phyloP scores from a whole-genome alignment of 2,888 invertebrate species.

The Heliconius erato region DNA sequence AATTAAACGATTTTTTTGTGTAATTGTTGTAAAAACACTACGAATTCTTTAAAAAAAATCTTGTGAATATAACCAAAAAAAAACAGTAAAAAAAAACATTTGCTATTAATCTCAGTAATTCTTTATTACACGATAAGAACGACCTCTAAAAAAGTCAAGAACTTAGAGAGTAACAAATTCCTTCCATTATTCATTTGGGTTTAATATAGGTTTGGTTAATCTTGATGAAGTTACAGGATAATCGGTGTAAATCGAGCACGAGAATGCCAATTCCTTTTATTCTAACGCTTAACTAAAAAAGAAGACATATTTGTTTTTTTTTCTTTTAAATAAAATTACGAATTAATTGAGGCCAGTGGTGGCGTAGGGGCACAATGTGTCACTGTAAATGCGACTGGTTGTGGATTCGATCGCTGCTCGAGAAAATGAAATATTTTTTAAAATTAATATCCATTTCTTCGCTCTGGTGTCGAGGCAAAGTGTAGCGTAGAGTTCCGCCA shows the following conservation, averaged over 20 bases:
- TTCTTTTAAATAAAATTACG: background rate
- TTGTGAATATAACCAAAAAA: background rate
- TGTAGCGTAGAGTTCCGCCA: no score
- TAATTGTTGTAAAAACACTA: no score
- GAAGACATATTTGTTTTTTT: background rate
- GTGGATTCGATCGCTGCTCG: no score
- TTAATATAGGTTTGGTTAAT: conserved; percentile 64
- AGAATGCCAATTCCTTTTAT: conserved; percentile 55
- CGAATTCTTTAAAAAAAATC: background rate
- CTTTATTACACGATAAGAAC: conserved; percentile 28
- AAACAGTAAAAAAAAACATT: background rate
- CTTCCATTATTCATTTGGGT: conserved; percentile 49
- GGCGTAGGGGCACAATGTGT: no score
- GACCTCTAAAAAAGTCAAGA: conserved; percentile 37
- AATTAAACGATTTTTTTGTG: no score
- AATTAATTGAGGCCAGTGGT: no score
- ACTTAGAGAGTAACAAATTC: conserved; percentile 34
- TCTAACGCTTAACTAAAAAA: no score
- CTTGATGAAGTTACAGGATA: conserved; percentile 75
- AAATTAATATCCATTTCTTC: no score
- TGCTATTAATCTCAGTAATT: conserved; percentile 19
- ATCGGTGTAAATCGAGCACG: conserved; percentile 70
- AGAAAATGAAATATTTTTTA: no score
- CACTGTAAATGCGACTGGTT: no score
- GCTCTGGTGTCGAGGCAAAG: no score